phyloP scores from a whole-genome alignment of 1,140 invertebrate species.

The Holcopasites calliopsidis region DNA sequence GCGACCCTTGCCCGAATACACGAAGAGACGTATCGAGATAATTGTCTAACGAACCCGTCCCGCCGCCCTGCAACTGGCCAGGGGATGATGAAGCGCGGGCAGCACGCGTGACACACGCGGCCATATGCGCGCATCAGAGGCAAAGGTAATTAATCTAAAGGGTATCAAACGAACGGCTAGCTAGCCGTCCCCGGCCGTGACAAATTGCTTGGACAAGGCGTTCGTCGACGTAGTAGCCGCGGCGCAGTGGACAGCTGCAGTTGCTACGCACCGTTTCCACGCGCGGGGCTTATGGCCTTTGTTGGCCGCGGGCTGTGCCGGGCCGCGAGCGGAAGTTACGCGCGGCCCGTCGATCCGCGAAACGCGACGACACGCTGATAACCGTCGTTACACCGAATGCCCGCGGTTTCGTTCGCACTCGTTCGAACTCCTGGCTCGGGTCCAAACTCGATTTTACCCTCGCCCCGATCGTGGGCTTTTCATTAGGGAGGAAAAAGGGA shows the following conservation, averaged over 20 bases:
- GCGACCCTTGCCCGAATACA: too few relatives aligned
- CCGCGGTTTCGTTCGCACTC: slow-evolving; percentile 24
- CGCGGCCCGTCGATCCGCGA: slow-evolving; percentile 14
- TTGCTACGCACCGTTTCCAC: slow-evolving; percentile 41
- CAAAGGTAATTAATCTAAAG: slow-evolving; percentile 72
- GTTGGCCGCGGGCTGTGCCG: background rate
- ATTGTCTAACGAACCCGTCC: background rate
- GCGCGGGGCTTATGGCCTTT: slow-evolving; percentile 5
- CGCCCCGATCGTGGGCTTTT: background rate
- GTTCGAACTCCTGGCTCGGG: background rate
- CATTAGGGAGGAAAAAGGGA: too few relatives aligned
- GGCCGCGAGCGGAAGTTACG: slow-evolving; percentile 46
- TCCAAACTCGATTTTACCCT: slow-evolving; percentile 13
- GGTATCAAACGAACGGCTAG: slow-evolving; percentile 61
- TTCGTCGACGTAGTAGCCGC: slow-evolving; percentile 38
- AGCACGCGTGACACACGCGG: slow-evolving; percentile 47
- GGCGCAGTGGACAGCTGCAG: slow-evolving; percentile 43
- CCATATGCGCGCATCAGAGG: slow-evolving; percentile 48
- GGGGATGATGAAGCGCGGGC: slow-evolving; percentile 45
- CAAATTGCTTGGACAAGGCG: slow-evolving; percentile 67
- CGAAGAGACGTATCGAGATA: background rate
- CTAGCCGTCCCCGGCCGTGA: slow-evolving; percentile 59
- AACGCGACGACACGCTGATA: slow-evolving; percentile 1
- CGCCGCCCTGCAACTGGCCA: slow-evolving; percentile 3
- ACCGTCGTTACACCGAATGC: slow-evolving; percentile 26